Evolutionary conservation across 2,888 invertebrate species (phyloP).

Genomic region (Ophion obscuratus): DNA sequence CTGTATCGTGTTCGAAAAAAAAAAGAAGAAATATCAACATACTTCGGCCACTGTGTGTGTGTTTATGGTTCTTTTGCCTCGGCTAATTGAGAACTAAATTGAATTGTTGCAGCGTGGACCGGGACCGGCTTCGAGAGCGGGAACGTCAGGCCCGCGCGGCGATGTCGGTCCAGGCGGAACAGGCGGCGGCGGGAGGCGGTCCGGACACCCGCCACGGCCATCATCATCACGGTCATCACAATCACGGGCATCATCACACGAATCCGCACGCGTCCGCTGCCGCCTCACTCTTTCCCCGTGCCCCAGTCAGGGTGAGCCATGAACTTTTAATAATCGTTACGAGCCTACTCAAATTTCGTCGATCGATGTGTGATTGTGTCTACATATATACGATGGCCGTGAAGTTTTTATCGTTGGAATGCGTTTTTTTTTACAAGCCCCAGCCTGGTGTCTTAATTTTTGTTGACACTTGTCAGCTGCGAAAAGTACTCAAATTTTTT

Average conservation of each 20-base stretch:
- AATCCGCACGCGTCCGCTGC: constrained; percentile 75
- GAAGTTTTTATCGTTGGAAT: neutral
- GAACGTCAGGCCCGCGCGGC: constrained; percentile 91
- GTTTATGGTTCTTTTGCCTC: constrained; percentile 1
- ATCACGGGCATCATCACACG: constrained; percentile 78
- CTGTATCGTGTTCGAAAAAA: neutral
- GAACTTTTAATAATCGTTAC: constrained; percentile 13
- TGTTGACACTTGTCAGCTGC: neutral
- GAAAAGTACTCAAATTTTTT: neutral
- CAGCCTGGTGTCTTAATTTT: neutral
- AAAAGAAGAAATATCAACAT: neutral
- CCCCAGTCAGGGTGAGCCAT: constrained; percentile 81
- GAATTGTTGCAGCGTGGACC: constrained; percentile 85
- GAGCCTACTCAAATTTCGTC: neutral
- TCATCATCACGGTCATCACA: constrained; percentile 78
- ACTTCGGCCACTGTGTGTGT: neutral
- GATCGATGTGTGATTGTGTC: neutral
- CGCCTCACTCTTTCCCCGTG: constrained; percentile 77
- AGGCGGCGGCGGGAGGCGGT: constrained; percentile 87
- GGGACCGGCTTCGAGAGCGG: constrained; percentile 91
- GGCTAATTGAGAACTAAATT: constrained; percentile 27
- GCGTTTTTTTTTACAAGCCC: neutral
- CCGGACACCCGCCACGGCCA: constrained; percentile 86
- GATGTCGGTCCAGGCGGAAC: constrained; percentile 88
- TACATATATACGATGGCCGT: neutral